A percentile compares a stretch with the other conserved stretches of the same genome.
Conservation (phyloP, 2,113 vertebrate genomes). For the Poecilia latipinna region DNA sequence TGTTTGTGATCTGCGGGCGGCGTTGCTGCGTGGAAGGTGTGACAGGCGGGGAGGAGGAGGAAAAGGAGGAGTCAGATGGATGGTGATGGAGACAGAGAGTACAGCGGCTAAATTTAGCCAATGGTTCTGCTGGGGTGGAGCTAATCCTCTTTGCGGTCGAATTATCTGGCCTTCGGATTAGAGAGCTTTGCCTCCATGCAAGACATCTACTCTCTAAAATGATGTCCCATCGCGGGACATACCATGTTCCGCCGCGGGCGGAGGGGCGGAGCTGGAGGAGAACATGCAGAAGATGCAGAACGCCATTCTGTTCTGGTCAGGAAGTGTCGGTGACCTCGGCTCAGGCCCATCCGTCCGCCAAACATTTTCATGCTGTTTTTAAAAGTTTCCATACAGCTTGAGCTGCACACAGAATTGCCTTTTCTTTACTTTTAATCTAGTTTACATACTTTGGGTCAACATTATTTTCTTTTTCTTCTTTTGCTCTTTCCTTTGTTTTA, state of each 20-base stretch:
- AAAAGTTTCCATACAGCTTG: too few relatives aligned
- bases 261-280: not conserved
- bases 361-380: not conserved
- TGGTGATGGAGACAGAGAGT: slow-evolving; percentile 69
- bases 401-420: not conserved
- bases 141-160: slow-evolving; percentile 94
- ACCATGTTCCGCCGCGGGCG: slow-evolving; percentile 55
- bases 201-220: slow-evolving; percentile 80
- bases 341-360: not conserved
- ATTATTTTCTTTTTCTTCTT: too few relatives aligned
- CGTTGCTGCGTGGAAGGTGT: slow-evolving; percentile 25
- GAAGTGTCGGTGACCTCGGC: not conserved
- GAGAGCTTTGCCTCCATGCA: slow-evolving; percentile 82
- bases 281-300: not conserved
- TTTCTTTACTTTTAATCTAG: too few relatives aligned
- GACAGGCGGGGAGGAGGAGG: slow-evolving; percentile 38
- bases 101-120: slow-evolving; percentile 89
- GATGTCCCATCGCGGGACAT: slow-evolving; percentile 66
- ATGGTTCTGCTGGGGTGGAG: slow-evolving; percentile 83
- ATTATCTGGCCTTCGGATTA: slow-evolving; percentile 91
- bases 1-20: slow-evolving; percentile 41
- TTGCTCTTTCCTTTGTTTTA: too few relatives aligned
- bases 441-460: too few relatives aligned
- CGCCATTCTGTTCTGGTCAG: too few relatives aligned
- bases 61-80: slow-evolving; percentile 59